phyloP scores from a whole-genome alignment of 2,888 invertebrate genomes.

The Diogma glabrata region DNA sequence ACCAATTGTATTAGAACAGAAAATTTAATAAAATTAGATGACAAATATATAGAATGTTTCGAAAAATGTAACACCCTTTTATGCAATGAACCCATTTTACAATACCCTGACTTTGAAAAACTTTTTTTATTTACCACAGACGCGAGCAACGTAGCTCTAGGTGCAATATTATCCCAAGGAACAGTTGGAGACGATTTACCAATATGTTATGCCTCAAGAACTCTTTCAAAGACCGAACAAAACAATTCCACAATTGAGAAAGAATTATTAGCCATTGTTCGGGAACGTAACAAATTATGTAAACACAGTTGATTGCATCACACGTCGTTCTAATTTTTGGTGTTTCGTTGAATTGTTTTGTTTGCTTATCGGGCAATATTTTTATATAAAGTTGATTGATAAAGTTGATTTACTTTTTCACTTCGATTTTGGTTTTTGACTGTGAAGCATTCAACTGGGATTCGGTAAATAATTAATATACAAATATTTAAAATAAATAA shows the following conservation, averaged over 20 bases:
- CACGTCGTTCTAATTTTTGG: no score
- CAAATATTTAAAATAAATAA: no score
- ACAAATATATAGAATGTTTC: not conserved
- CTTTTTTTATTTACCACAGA: not conserved
- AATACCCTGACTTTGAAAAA: not conserved
- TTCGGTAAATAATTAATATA: no score
- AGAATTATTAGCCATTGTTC: not conserved
- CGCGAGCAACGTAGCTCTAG: not conserved
- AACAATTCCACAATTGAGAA: not conserved
- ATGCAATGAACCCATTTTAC: not conserved
- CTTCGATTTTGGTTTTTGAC: no score
- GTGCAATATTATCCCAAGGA: not conserved
- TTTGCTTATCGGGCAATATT: no score
- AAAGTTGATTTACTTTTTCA: no score
- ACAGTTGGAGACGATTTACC: not conserved
- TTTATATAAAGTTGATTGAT: no score
- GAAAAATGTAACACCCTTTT: not conserved
- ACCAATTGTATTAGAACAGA: not conserved
- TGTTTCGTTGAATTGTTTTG: no score
- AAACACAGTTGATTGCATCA: no score
- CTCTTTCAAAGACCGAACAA: not conserved
- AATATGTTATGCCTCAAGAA: not conserved
- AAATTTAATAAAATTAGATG: not conserved
- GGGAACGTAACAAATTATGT: not conserved
- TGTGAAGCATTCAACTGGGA: no score